Evolutionary conservation across 2,113 vertebrate species (phyloP).

Genomic region (Rafetus swinhoei): DNA sequence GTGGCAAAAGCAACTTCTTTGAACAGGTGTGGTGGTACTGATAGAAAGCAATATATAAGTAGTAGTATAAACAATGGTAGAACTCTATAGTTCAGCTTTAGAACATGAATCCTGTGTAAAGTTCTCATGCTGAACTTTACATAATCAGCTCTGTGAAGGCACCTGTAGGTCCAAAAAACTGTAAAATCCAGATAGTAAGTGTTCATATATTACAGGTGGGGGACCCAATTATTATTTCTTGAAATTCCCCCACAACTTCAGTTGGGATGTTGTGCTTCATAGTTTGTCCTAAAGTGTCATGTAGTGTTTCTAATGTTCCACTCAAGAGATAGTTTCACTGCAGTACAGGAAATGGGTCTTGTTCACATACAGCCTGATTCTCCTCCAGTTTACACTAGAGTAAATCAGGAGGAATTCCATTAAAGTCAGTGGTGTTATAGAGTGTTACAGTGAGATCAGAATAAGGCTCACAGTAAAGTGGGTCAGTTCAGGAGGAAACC

Average conservation of each 20-base stretch:
- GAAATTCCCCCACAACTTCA: background rate
- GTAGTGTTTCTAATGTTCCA: background rate
- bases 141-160: background rate
- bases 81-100: background rate
- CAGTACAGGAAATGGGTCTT: background rate
- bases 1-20: background rate
- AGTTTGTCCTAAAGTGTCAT: background rate
- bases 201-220: background rate
- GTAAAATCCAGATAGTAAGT: background rate
- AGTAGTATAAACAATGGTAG: background rate
- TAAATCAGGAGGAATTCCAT: background rate
- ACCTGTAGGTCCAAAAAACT: background rate
- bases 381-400: background rate
- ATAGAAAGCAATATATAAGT: background rate
- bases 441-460: background rate
- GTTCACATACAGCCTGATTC: background rate
- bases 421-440: background rate
- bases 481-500: background rate
- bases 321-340: background rate
- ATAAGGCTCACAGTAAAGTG: background rate
- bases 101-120: background rate
- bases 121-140: background rate
- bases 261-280: background rate
- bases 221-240: background rate
- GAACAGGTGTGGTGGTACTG: background rate